Evolutionary conservation across 2,888 invertebrate genomes (phyloP).

Genomic region (Coleophora deauratella): DNA sequence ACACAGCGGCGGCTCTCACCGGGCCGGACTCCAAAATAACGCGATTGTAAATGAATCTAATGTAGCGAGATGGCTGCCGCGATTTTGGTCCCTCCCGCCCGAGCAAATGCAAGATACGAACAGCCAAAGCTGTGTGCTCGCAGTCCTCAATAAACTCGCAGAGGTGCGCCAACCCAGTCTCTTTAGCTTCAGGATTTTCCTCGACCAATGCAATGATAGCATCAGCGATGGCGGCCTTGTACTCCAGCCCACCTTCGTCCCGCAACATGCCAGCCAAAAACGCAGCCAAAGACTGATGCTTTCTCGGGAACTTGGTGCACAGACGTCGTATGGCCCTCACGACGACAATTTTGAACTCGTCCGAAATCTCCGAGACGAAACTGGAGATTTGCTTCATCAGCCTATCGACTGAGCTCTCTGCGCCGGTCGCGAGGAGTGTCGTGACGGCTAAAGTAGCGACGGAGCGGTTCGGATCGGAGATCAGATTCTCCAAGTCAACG

Average conservation of each 20-base stretch:
- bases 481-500: slow-evolving; percentile 97
- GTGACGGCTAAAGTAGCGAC: slow-evolving; percentile 99
- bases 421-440: slow-evolving; percentile 97
- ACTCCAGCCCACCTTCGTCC: slow-evolving; percentile 97
- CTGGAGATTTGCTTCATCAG: slow-evolving; percentile 99
- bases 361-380: slow-evolving; percentile 98
- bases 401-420: slow-evolving; percentile 97
- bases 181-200: slow-evolving; percentile 98
- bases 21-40: slow-evolving; percentile 97
- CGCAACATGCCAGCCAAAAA: slow-evolving; percentile 98
- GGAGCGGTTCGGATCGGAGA: slow-evolving; percentile 97
- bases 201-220: slow-evolving; percentile 98
- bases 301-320: slow-evolving; percentile 96
- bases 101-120: slow-evolving; percentile 94
- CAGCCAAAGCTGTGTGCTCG: slow-evolving; percentile 97
- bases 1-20: slow-evolving; percentile 97
- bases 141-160: slow-evolving; percentile 99
- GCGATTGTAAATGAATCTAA: slow-evolving; percentile 89
- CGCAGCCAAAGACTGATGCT: slow-evolving; percentile 96
- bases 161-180: slow-evolving; percentile 95
- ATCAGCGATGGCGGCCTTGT: slow-evolving; percentile 98
- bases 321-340: slow-evolving; percentile 93
- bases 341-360: slow-evolving; percentile 99
- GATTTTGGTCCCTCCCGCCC: slow-evolving; percentile 98
- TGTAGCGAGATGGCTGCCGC: slow-evolving; percentile 90